Evolutionary conservation across 2,888 invertebrate species (phyloP).

Genomic region (Hypomecis punctinalis): DNA sequence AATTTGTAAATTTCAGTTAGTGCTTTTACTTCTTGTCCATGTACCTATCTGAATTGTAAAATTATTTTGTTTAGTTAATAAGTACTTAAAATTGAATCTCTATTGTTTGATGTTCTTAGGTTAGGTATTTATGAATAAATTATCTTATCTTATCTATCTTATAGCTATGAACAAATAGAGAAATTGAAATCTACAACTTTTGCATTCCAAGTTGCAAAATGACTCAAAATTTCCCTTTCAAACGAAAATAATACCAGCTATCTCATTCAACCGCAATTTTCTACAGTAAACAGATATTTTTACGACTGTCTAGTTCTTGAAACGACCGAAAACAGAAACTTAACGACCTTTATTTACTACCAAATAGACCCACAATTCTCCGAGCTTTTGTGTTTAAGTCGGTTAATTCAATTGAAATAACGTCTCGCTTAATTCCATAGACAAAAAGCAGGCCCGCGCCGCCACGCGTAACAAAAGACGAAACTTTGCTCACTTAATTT

Average conservation of each 20-base stretch:
- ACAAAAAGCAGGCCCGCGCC: conserved; percentile 44
- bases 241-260: neutral
- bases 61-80: no score
- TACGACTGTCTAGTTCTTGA: conserved; percentile 10
- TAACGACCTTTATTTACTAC: neutral
- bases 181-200: no score
- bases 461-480: conserved; percentile 55
- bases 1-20: no score
- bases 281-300: conserved; percentile 4
- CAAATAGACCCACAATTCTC: conserved; percentile 11
- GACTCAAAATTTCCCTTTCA: no score
- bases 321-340: neutral
- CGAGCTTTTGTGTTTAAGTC: conserved; percentile 18
- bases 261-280: conserved; percentile 1
- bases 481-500: conserved; percentile 68
- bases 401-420: conserved; percentile 28
- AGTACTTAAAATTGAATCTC: no score
- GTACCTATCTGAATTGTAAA: no score
- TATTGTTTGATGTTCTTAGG: no score
- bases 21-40: no score
- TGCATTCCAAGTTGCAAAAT: no score
- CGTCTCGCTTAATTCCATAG: conserved; percentile 32
- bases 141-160: no score
- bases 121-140: no score
- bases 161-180: no score